Evolutionary conservation across 2,113 vertebrate genomes (phyloP).

Genomic region (Erythrocebus patas): DNA sequence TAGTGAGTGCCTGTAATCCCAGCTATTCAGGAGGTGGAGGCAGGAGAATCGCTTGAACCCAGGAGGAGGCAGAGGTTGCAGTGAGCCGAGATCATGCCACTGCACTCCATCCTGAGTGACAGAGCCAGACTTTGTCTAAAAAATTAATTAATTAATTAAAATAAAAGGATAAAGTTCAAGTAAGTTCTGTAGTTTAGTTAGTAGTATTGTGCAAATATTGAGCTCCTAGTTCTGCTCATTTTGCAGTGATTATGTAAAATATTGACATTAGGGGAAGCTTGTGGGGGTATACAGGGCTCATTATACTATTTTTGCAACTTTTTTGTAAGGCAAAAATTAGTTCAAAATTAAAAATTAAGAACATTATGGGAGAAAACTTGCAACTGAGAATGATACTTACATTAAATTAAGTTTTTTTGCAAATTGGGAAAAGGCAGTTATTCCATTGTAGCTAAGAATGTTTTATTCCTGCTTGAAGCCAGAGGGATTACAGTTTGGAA

Average conservation of each 20-base stretch:
- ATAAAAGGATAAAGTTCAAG: neutral
- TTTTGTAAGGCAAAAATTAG: neutral
- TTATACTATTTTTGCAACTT: neutral
- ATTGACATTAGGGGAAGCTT: neutral
- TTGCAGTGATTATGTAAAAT: fast-evolving
- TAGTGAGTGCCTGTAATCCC: too few species aligned
- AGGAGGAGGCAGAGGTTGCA: too few species aligned
- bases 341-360: neutral
- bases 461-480: neutral
- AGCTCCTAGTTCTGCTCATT: neutral
- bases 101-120: too few species aligned
- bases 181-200: neutral
- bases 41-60: too few species aligned
- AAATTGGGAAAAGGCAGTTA: neutral
- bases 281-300: neutral
- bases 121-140: too few species aligned
- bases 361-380: neutral
- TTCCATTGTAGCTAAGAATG: neutral
- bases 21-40: too few species aligned
- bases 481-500: neutral
- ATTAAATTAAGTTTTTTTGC: neutral
- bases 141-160: too few species aligned
- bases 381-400: neutral
- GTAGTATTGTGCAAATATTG: too few species aligned
- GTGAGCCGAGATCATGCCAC: too few species aligned